Percentiles rank a stretch among this genome's conserved stretches.
Evolutionary conservation across 2,113 vertebrate genomes (phyloP).

Genomic region (Tautogolabrus adspersus): DNA sequence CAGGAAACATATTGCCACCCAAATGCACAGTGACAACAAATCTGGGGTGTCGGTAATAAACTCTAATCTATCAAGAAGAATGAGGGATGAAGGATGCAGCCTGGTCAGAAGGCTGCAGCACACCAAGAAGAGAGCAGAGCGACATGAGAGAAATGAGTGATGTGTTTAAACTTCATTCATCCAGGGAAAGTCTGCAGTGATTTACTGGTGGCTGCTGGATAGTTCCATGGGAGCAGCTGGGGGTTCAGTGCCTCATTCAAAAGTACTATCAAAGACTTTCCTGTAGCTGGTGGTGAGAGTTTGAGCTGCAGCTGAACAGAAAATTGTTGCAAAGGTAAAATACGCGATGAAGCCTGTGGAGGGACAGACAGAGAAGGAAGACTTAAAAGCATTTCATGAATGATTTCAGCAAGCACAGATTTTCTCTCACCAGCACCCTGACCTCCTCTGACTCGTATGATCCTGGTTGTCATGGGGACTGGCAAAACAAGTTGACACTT

Average conservation of each 20-base stretch:
- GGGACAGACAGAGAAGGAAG: conserved; percentile 22
- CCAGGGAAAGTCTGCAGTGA: conserved; percentile 33
- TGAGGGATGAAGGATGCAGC: conserved; percentile 58
- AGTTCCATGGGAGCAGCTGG: conserved; percentile 22
- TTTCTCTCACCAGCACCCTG: conserved; percentile 65
- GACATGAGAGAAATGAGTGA: conserved; percentile 42
- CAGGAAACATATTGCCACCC: conserved; percentile 61
- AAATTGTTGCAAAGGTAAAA: conserved; percentile 22
- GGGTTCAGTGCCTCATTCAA: conserved; percentile 22
- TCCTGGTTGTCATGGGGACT: conserved; percentile 76
- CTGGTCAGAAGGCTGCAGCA: conserved; percentile 18
- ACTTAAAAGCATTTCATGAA: conserved; percentile 57
- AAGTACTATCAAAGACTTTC: conserved; percentile 13
- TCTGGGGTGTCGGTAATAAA: conserved; percentile 63
- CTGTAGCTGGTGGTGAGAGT: conserved; percentile 4
- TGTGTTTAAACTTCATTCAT: conserved; percentile 55
- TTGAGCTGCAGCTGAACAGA: neutral
- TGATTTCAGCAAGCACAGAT: conserved; percentile 63
- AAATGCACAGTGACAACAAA: conserved; percentile 71
- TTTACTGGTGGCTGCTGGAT: conserved; percentile 25
- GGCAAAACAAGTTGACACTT: conserved; percentile 74
- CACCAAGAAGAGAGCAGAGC: conserved; percentile 24
- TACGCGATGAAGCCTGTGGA: conserved; percentile 1
- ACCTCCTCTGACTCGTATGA: conserved; percentile 70
- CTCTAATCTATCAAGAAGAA: conserved; percentile 61